Base-by-base conservation (phyloP, 2,797 vertebrate genomes). In the Florisuga fusca region DNA sequence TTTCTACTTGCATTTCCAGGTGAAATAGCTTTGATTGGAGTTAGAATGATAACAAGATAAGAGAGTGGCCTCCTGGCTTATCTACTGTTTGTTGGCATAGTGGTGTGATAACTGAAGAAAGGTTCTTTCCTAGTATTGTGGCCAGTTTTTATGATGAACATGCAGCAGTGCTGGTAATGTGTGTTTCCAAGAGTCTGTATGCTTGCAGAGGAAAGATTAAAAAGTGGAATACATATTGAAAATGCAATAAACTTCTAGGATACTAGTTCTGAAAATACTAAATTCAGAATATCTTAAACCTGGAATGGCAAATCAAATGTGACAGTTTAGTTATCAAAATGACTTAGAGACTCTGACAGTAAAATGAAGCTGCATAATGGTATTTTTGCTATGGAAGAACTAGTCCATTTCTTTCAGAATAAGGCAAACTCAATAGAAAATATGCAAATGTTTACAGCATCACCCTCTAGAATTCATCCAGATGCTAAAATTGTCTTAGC, bases 71-170 rank as follows among this genome's bases (percentile, higher is more conserved):
- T 90, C 12, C 59, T 90, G 88, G 34, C 55, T 92, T 93, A 87
- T 76, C 79, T 95, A 4, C 38, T 80, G 48, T 79, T 89, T 85
- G 94, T 95, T 95, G 92, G 81, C 87, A 78, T 94, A 87, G 94
- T 73, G 86, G 93, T 93, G 10, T 92, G 74, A 67, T 90, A n/a
- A 7, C 26, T 62, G 77, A 90, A 61, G 83, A 82, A 81, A 89
- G 55, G 66, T 92, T 84, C 58, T 74, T 84, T 92, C 55, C 78
- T 76, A 31, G 33, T 82, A 26, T 43, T 69, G 51, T 59, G 15
- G 33, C 55, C 63, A 73, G 18, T 57, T 89, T 88, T 81, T 21
- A 38, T 73, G 48, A 84, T 87, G 83, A 66, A 81, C 6, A 0
- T 64, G 6, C 53, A 74, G 73, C 54, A 91, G 58, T 77, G 36